Conservation (phyloP, 2,888 invertebrate species). For the Leptinotarsa tumamoca region DNA sequence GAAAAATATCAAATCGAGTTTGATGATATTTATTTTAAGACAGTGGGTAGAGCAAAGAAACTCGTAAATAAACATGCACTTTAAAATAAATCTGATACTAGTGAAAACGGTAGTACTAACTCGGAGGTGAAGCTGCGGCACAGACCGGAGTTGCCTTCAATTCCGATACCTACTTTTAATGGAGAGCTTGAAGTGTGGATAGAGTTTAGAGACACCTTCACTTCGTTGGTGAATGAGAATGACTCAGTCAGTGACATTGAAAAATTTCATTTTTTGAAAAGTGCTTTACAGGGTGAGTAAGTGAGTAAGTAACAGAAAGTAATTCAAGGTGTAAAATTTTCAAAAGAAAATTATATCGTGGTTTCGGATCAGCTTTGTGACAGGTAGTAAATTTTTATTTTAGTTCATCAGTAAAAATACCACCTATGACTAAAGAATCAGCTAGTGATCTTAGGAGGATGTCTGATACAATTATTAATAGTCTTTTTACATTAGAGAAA, state of each 20-base stretch:
- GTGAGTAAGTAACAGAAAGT: too few species aligned
- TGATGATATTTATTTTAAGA: background rate
- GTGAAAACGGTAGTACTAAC: background rate
- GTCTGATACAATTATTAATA: slow-evolving; percentile 19
- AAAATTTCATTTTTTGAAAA: slow-evolving; percentile 37
- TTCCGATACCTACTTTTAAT: slow-evolving; percentile 33
- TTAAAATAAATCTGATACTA: background rate
- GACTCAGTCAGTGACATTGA: slow-evolving; percentile 24
- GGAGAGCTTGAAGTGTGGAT: slow-evolving; percentile 35
- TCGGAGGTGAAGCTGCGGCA: background rate
- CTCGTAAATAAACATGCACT: background rate
- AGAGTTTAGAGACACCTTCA: slow-evolving; percentile 34
- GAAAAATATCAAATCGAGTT: background rate
- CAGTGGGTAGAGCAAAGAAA: background rate
- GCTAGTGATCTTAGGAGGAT: slow-evolving; percentile 24
- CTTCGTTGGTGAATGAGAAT: slow-evolving; percentile 37
- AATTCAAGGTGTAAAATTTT: slow-evolving; percentile 20
- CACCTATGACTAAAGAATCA: slow-evolving; percentile 27
- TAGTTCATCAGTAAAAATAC: slow-evolving; percentile 26
- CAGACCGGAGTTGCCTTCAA: slow-evolving; percentile 28
- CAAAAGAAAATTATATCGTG: slow-evolving; percentile 30
- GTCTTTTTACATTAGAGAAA: slow-evolving; percentile 18
- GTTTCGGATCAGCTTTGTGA: slow-evolving; percentile 33
- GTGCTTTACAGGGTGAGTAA: slow-evolving; percentile 27
- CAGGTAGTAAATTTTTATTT: slow-evolving; percentile 31